Evolutionary conservation across 2,113 vertebrate species (phyloP), one percentile per base, ranked within the genome.

Genomic region (Planiliza haematocheilus): DNA sequence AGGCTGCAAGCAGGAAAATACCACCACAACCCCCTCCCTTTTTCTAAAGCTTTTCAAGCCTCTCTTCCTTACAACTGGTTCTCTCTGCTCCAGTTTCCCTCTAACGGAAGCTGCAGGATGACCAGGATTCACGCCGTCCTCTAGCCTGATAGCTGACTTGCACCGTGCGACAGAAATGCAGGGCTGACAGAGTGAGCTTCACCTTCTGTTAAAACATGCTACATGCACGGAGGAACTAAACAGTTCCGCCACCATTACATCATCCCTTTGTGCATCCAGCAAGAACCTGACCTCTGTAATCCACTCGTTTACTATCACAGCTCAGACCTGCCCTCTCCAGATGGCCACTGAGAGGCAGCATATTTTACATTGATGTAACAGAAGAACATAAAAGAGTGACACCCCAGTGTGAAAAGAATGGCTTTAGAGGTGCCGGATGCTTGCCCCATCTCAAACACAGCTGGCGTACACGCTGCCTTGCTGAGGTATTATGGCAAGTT

Each of bases 391-490:
- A 88, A 89, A 84, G 86, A 77, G 57, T 78, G 86, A 85, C 90
- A 85, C 81, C 87, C 86, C 69, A 17, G 88, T 88, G 91, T 82
- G 89, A 92, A 86, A 81, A 85, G 84, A 85, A 88, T 77, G 75
- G 72, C 77, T 84, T 84, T 72, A 62, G 77, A 89, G 87, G 81
- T 84, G 89, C 74, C 78, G 79, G 85, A 89, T 85, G 58, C 84
- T 34, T 69, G 75, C 79, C 84, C 78, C 81, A 83, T 84, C 78
- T 88, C 90, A 87, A 88, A 93, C 91, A 51, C 88, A 92, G 91
- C 89, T 93, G 92, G 85, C 61, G 87, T 42, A 82, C 88, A 66
- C 62, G 75, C 18, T 45, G 75, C 72, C 82, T 86, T 36, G 63
- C 82, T 84, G 81, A 74, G 85, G 66, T 82, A 62, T 80, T 81